A percentile compares a stretch with the other conserved stretches of the same genome.
Conservation (phyloP, 2,888 invertebrate species). For the Synergus japonicus region DNA sequence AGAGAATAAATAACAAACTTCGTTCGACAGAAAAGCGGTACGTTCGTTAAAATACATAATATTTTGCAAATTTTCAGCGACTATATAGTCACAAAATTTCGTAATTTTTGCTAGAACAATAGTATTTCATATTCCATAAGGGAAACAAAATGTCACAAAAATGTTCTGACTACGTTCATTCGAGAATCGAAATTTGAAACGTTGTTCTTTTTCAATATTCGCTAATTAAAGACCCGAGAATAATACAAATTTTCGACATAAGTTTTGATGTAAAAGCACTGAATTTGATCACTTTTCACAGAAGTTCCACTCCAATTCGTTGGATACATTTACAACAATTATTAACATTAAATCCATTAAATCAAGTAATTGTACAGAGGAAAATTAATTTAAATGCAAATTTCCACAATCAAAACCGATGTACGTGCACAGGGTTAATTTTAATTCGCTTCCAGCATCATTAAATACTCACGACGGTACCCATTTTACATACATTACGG, state of each 20-base stretch:
- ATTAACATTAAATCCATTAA: conserved; percentile 28
- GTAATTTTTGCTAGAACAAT: neutral
- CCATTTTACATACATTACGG: conserved; percentile 36
- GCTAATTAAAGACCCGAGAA: too few species aligned
- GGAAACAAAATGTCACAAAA: neutral
- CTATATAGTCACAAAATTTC: neutral
- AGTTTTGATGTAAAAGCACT: too few species aligned
- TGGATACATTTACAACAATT: conserved; percentile 9
- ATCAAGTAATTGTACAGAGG: conserved; percentile 14
- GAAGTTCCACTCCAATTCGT: neutral
- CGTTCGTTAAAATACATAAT: neutral
- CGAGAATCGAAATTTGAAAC: too few species aligned
- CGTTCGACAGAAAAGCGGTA: neutral
- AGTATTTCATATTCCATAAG: neutral
- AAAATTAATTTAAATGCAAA: conserved; percentile 39
- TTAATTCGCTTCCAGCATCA: conserved; percentile 37
- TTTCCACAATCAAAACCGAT: conserved; percentile 29
- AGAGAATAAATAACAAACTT: conserved; percentile 28
- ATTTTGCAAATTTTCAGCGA: neutral
- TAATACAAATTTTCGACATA: too few species aligned
- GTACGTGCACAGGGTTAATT: conserved; percentile 37
- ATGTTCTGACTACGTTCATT: too few species aligned
- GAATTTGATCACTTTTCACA: too few species aligned
- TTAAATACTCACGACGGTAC: conserved; percentile 22
- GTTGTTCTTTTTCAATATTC: too few species aligned